Evolutionary conservation across 2,797 vertebrate species (phyloP), one percentile per base, ranked within the genome.

Genomic region (Ispidina picta): DNA sequence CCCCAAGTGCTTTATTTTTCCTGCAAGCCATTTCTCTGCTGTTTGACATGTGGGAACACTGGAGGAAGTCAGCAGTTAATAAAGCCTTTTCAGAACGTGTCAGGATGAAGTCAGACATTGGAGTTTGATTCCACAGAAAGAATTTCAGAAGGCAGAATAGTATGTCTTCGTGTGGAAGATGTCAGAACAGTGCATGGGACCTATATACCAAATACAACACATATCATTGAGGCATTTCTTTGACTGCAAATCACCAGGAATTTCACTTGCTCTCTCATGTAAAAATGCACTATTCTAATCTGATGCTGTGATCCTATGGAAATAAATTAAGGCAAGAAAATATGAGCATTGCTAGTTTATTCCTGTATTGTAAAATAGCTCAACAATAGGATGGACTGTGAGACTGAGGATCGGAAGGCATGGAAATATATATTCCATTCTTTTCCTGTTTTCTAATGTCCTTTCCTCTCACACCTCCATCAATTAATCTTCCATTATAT

Each of bases 251-350:
- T 66, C 51, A 65, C 64, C 31, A 52, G 55, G 70, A 87, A 33
- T n/a, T 87, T 86, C 58, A 25, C 75, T 73, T 87, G 52, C 60
- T 94, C 69, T 91, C 23, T 55, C 3, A 0, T 64, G 33, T 83
- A 31, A 86, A 95, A 95, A 85, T 86, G 82, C 70, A 81, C 82
- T 90, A 29, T 83, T 83, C 89, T 63, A 92, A 81, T 84, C 77
- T 73, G 87, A 81, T 95, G 82, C 93, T 94, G 86, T 74, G 58
- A 85, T 78, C 55, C 46, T 74, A 10, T 93, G 89, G 92, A 94
- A 92, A 92, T 90, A 92, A 81, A 89, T 52, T 31, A 80, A 88
- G 58, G 56, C 90, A 77, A 85, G 86, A 85, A 86, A 82, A 81
- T 52, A 60, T 6, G 80, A 60, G 18, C 20, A 16, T 66, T 82